Conservation (phyloP, 2,113 vertebrate species). For the Chamaea fasciata region DNA sequence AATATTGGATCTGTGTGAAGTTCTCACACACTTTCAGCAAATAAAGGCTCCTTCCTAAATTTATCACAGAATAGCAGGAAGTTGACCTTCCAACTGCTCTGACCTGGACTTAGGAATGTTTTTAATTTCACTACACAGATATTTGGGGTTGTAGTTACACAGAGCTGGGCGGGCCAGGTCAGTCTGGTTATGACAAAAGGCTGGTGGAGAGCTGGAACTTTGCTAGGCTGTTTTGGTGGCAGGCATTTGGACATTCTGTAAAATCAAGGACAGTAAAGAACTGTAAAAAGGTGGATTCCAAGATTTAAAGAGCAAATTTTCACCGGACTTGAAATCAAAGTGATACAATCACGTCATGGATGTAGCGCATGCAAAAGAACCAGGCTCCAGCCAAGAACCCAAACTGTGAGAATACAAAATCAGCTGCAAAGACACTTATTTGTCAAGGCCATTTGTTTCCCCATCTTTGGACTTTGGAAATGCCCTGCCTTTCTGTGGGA, state of each 20-base stretch:
- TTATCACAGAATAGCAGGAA: background rate
- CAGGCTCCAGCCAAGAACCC: background rate
- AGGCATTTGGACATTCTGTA: background rate
- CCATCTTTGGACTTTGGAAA: background rate
- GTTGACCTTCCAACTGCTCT: background rate
- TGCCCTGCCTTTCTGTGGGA: background rate
- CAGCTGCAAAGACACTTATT: background rate
- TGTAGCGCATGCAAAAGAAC: background rate
- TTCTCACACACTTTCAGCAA: background rate
- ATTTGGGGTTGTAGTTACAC: background rate
- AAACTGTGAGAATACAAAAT: background rate
- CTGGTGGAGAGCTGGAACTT: background rate
- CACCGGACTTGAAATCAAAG: background rate
- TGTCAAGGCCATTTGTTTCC: background rate
- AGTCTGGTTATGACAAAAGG: background rate
- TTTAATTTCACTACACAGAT: background rate
- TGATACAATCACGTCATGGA: background rate
- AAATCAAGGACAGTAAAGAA: background rate
- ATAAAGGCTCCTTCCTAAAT: background rate
- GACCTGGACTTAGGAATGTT: background rate
- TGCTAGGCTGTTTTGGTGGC: background rate
- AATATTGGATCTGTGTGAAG: background rate
- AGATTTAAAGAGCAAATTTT: background rate
- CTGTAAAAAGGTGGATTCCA: background rate
- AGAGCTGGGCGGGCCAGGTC: background rate